Conservation (phyloP, 2,113 vertebrate genomes). For the Macrotus californicus region DNA sequence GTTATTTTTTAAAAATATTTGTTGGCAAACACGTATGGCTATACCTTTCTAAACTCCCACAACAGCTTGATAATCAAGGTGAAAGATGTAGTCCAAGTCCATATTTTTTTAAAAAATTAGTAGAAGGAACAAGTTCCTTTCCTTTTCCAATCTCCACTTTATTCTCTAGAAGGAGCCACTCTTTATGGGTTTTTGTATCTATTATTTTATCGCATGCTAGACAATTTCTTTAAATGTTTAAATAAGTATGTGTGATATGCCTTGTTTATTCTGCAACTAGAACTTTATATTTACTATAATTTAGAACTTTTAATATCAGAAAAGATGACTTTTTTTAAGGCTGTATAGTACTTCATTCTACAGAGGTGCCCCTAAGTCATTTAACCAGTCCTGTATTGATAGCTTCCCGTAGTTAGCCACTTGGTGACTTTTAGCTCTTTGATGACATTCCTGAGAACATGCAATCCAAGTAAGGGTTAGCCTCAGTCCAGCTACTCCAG, state of each 20-base stretch:
- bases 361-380: not conserved
- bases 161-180: not conserved
- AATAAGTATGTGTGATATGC: not conserved
- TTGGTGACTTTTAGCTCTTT: not conserved
- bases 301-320: not conserved
- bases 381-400: not conserved
- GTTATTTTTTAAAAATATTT: constrained; percentile 1
- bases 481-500: not conserved
- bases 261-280: constrained; percentile 1
- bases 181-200: not conserved
- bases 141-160: not conserved
- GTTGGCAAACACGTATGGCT: not conserved
- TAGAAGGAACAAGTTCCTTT: not conserved
- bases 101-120: not conserved
- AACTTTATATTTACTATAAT: not conserved
- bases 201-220: not conserved
- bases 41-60: not conserved
- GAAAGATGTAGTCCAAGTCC: not conserved
- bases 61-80: not conserved
- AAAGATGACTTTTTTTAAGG: not conserved
- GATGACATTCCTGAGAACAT: not conserved
- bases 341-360: not conserved
- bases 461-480: constrained; percentile 21
- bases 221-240: not conserved
- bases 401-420: not conserved